Evolutionary conservation across 2,797 vertebrate genomes (phyloP).

Genomic region (Anguilla megastoma): DNA sequence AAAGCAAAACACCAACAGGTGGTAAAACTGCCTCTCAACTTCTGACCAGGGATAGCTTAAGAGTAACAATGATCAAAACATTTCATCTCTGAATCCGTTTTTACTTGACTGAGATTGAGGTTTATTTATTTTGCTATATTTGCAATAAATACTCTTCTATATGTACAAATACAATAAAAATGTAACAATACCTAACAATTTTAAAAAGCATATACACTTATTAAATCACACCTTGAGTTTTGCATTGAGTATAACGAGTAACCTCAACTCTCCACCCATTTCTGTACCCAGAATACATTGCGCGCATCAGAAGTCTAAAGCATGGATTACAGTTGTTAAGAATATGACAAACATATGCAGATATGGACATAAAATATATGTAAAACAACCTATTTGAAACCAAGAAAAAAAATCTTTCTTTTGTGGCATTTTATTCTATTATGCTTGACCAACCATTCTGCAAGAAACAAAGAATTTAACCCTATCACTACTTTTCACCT

Average conservation of each 20-base stretch:
- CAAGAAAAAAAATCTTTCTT: neutral
- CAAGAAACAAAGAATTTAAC: neutral
- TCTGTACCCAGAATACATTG: neutral
- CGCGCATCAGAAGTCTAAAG: neutral
- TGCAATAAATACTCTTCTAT: conserved; percentile 21
- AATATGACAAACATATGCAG: neutral
- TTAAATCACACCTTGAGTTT: conserved; percentile 12
- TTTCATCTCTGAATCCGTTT: conserved; percentile 6
- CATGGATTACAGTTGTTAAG: neutral
- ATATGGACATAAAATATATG: neutral
- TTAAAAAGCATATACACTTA: conserved; percentile 18
- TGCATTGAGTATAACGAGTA: neutral
- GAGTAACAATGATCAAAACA: neutral
- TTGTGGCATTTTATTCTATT: neutral
- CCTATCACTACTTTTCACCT: neutral
- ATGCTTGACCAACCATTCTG: neutral
- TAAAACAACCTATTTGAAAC: neutral
- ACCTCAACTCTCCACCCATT: neutral
- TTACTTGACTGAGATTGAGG: neutral
- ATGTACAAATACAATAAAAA: conserved; percentile 23
- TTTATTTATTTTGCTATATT: conserved; percentile 17
- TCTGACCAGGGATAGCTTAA: neutral
- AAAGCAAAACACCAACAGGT: neutral
- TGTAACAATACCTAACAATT: conserved; percentile 11
- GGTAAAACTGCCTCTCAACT: neutral